Percentiles rank a stretch among this genome's conserved stretches.
Evolutionary conservation across 2,113 vertebrate species (phyloP).

Genomic region (Hyperoodon ampullatus): DNA sequence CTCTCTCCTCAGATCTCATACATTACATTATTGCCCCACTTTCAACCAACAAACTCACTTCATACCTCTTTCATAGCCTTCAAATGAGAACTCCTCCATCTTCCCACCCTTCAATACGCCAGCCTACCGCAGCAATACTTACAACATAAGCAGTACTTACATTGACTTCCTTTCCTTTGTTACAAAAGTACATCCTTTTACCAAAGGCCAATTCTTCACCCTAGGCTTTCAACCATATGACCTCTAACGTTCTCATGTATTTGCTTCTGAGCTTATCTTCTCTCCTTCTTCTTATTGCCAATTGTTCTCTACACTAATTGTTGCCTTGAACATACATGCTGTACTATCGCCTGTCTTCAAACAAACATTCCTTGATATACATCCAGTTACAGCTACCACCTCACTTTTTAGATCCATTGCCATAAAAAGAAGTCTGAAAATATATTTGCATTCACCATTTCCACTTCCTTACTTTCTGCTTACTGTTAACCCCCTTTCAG

Average conservation of each 20-base stretch:
- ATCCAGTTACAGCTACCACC: neutral
- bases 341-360: neutral
- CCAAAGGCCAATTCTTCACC: neutral
- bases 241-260: neutral
- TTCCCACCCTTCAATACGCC: neutral
- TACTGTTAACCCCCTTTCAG: neutral
- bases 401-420: neutral
- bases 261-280: neutral
- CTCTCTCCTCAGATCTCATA: neutral
- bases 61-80: neutral
- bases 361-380: neutral
- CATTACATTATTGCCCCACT: neutral
- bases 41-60: neutral
- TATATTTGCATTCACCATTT: neutral
- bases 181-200: neutral
- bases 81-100: neutral
- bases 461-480: neutral
- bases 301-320: neutral
- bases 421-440: neutral
- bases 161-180: neutral
- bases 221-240: neutral
- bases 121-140: neutral
- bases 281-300: neutral
- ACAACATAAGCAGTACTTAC: neutral
- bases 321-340: neutral